These are phyloP conservation scores for Darevskia nairensis DNA, from an alignment of 2,797 vertebrate species.

Conservation along the genomic window DNA sequence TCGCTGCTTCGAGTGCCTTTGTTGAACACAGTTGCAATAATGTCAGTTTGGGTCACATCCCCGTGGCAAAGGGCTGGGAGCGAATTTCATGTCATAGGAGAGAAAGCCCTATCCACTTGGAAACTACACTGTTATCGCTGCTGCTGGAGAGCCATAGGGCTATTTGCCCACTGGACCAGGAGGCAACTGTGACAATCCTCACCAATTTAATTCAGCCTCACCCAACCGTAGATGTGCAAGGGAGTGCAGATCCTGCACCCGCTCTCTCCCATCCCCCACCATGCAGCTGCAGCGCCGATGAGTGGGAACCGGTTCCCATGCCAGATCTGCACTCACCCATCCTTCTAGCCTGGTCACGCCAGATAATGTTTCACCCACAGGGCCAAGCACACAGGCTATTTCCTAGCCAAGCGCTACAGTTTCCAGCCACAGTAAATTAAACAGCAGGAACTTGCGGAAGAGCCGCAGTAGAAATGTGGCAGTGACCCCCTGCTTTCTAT, in stretches of 20 bases:
- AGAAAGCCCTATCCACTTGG: background rate
- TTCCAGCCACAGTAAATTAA: slow-evolving; percentile 35
- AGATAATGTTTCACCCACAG: slow-evolving; percentile 33
- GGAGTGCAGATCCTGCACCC: background rate
- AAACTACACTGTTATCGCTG: background rate
- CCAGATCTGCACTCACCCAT: slow-evolving; percentile 8
- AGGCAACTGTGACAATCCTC: background rate
- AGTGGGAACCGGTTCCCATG: slow-evolving; percentile 11
- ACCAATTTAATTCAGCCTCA: background rate
- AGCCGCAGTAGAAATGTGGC: background rate
- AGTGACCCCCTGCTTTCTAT: slow-evolving; percentile 3
- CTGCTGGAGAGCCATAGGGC: background rate
- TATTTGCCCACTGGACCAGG: background rate
- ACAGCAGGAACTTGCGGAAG: slow-evolving; percentile 18
- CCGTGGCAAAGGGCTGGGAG: background rate
- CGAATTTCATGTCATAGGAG: background rate
- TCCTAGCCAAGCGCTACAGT: slow-evolving; percentile 20
- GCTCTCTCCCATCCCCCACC: background rate
- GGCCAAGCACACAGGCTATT: slow-evolving; percentile 27
- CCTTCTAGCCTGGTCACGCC: slow-evolving; percentile 17
- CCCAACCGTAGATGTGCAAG: background rate
- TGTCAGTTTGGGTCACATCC: background rate
- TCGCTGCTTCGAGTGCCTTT: background rate
- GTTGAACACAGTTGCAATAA: background rate
- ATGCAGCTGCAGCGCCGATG: background rate